Evolutionary conservation across 2,888 invertebrate genomes (phyloP), one percentile per base, ranked within the genome.

Genomic region (Drosophila mimetica): DNA sequence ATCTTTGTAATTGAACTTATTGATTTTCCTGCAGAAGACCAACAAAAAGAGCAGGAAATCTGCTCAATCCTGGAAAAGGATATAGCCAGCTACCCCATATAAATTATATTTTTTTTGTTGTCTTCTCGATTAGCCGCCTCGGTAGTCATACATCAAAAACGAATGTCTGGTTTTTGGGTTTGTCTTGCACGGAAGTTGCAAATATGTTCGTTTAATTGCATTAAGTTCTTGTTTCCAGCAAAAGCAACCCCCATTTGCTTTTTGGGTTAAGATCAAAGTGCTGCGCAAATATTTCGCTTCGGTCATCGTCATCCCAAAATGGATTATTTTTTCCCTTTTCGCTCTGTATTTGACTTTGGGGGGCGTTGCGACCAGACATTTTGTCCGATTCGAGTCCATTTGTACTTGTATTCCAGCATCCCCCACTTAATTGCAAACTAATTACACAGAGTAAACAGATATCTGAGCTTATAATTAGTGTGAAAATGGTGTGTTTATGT

Each of bases 141-240:
- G 71, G 47, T 51, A 74, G 74, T 67, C 79, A 82, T 79, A 77
- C 74, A 80, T 75, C 76, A 84, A 76, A 77, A 81, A 72, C 70
- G 69, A 69, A 73, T 64, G 65, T 55, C 72, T 55, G 54, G 50
- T 50, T 63, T 50, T n/a, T n/a, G n/a, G 48, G 44, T 57, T 34
- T 34, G 51, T 51, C 67, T 66, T 66, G 47, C 66, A 69, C 77
- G 86, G 89, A 87, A 76, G 75, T 77, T 70, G 79, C 77, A 76
- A 89, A 88, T 89, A 89, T 88, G 89, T 80, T 82, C 67, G 61
- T 64, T 82, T 89, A 88, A 88, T 89, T 89, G 89, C 82, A 88
- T 88, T 87, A 87, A 74, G 63, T 72, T n/a, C n/a, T 77, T 71
- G 58, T 42, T 14, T 4, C n/a, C n/a, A 9, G 9, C 48, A 37